Evolutionary conservation across 2,888 invertebrate species (phyloP).

Genomic region (Cistogaster globosa): DNA sequence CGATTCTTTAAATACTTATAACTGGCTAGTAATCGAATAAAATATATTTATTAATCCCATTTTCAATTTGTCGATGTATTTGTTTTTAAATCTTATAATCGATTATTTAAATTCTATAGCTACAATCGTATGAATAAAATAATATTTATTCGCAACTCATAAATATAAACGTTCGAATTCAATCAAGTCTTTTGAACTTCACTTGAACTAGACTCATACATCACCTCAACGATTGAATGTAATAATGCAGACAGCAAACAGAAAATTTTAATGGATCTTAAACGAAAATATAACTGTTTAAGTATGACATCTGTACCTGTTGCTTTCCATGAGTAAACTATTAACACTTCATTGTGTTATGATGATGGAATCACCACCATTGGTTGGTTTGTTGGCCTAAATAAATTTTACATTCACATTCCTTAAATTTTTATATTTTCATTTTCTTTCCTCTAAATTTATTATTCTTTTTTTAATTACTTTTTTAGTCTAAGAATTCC

Average conservation of each 20-base stretch:
- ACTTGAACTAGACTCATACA: conserved; percentile 5
- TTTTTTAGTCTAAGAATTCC: not conserved
- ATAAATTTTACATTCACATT: conserved; percentile 11
- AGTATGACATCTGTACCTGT: too few species aligned
- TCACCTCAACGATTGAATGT: not conserved
- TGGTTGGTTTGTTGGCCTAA: conserved; percentile 14
- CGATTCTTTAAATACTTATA: too few species aligned
- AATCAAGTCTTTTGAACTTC: conserved; percentile 29
- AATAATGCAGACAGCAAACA: not conserved
- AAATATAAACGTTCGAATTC: not conserved
- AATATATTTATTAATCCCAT: too few species aligned
- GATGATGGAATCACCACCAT: conserved; percentile 4
- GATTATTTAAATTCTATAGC: not conserved
- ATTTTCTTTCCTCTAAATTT: not conserved
- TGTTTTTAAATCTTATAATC: too few species aligned
- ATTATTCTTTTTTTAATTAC: not conserved
- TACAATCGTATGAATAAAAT: not conserved
- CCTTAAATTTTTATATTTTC: conserved; percentile 9
- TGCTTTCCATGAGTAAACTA: too few species aligned
- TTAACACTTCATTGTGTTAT: too few species aligned
- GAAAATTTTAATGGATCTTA: too few species aligned
- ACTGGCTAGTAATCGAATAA: too few species aligned
- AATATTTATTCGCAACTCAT: not conserved
- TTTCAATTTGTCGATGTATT: too few species aligned
- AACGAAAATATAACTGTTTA: too few species aligned